Base-by-base conservation (phyloP, 2,113 vertebrate species). In the Chaenogobius annularis region DNA sequence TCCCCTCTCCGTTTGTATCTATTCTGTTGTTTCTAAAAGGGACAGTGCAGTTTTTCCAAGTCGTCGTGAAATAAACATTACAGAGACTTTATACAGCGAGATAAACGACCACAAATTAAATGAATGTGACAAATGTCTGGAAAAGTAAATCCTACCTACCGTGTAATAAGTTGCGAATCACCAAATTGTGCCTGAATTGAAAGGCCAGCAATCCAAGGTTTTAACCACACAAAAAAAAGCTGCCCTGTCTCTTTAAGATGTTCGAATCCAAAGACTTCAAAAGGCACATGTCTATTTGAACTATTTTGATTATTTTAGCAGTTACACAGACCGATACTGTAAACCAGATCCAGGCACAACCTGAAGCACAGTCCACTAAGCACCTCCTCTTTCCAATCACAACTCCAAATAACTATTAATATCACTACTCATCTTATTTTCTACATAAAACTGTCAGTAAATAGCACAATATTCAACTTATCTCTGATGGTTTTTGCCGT, bases 291-390 rank as follows among this genome's bases (percentile, higher is more conserved):
- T 78, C 83, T 61, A 80, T 79, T 43, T 52, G 40, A 35, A 20
- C 56, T 13, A 10, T 23, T 23, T 20, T n/a, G n/a, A n/a, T n/a
- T n/a, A n/a, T n/a, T n/a, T n/a, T n/a, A n/a, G n/a, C n/a, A n/a
- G n/a, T n/a, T n/a, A n/a, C n/a, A n/a, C 35, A 52, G 79, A 86
- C 82, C 70, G 37, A 56, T 46, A 74, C 71, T 83, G 80, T 78
- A 79, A 7, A 35, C 69, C 40, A 52, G 59, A 31, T 31, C 26
- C 1, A 80, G 72, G 82, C 81, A 84, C 77, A 87, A 84, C 77
- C 73, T 62, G 73, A 85, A 87, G 86, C 85, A 85, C 85, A 89
- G 72, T 59, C 46, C 12, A 22, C 58, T 17, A 83, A 84, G 85
- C 87, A 89, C 86, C 86, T 78, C 31, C 22, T 17, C 23, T 11